Evolutionary conservation across 2,113 vertebrate species (phyloP).

Genomic region (Misgurnus mizolepis): DNA sequence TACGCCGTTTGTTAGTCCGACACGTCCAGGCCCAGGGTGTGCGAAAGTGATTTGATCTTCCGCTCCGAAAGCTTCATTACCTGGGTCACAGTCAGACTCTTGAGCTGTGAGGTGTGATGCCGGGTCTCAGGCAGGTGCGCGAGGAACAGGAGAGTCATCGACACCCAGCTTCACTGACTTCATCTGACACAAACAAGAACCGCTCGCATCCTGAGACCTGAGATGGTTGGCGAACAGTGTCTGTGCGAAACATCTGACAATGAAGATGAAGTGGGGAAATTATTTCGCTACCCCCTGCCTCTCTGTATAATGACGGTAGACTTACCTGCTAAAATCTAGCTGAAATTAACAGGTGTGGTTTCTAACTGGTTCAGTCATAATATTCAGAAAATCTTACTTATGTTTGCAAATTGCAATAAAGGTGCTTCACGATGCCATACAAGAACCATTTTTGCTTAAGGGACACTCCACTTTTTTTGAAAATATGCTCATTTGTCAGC

Average conservation of each 20-base stretch:
- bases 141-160: conserved; percentile 21
- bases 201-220: neutral
- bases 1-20: conserved; percentile 52
- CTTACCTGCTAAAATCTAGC: too few species aligned
- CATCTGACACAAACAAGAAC: conserved; percentile 18
- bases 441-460: too few species aligned
- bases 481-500: too few species aligned
- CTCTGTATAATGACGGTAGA: too few species aligned
- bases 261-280: neutral
- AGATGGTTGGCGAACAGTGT: neutral
- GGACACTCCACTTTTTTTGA: too few species aligned
- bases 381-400: too few species aligned
- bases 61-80: conserved; percentile 57
- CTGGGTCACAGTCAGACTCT: conserved; percentile 50
- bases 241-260: neutral
- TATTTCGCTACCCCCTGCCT: neutral
- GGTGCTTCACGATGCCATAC: too few species aligned
- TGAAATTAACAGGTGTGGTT: too few species aligned
- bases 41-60: conserved; percentile 53
- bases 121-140: conserved; percentile 52
- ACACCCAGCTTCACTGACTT: conserved; percentile 34
- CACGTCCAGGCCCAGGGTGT: conserved; percentile 39
- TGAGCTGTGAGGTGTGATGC: conserved; percentile 24
- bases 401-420: too few species aligned
- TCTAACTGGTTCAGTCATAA: too few species aligned